phyloP scores from a whole-genome alignment of 2,888 invertebrate species.

The Drosophila sordidula region DNA sequence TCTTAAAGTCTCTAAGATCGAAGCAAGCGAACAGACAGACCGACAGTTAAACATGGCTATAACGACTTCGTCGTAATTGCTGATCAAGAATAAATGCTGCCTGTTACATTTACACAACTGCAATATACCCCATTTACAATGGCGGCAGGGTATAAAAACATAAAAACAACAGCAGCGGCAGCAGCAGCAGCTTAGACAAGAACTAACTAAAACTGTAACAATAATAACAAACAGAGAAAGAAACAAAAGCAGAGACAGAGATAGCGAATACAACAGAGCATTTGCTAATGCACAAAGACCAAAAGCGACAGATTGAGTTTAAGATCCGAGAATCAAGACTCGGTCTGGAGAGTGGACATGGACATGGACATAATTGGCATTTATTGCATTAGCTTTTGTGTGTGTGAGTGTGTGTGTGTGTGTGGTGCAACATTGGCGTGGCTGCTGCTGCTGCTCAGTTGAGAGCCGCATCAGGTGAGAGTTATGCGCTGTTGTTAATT shows the following conservation, averaged over 20 bases:
- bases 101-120: not conserved
- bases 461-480: conserved; percentile 65
- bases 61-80: too few species aligned
- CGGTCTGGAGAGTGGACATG: conserved; percentile 47
- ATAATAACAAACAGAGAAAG: conserved; percentile 15
- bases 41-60: too few species aligned
- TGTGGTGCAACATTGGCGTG: conserved; percentile 8
- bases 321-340: conserved; percentile 46
- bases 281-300: conserved; percentile 40
- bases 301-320: conserved; percentile 51
- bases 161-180: not conserved
- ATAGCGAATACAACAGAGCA: conserved; percentile 4
- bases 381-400: conserved; percentile 51
- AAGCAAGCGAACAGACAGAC: too few species aligned
- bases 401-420: not conserved
- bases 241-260: conserved; percentile 1
- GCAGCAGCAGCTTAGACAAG: conserved; percentile 5
- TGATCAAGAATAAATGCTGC: not conserved
- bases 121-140: not conserved
- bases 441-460: conserved; percentile 16
- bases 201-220: conserved; percentile 29
- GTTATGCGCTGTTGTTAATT: conserved; percentile 78
- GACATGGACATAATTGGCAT: conserved; percentile 73
- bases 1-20: too few species aligned
- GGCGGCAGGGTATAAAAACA: conserved; percentile 11